Evolutionary conservation across 2,797 vertebrate genomes (phyloP).

Genomic region (Sebastes reedi): DNA sequence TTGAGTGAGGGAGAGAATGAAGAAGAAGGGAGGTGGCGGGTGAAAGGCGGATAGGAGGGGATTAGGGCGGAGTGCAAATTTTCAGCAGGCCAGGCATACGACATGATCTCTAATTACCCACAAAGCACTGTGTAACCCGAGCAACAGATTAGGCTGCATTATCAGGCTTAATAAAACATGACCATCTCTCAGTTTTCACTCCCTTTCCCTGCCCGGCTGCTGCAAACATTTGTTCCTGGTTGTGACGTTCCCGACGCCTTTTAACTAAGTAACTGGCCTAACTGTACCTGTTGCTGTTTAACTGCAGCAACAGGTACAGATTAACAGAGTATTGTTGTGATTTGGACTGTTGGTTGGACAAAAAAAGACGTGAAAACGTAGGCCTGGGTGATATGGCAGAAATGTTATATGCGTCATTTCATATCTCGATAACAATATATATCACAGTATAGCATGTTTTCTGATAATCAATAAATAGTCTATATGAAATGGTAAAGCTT

Average conservation of each 20-base stretch:
- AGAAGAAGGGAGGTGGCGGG: constrained; percentile 57
- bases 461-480: no score
- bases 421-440: no score
- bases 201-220: constrained; percentile 48
- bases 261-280: neutral
- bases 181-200: constrained; percentile 73
- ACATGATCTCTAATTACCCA: constrained; percentile 84
- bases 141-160: constrained; percentile 77
- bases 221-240: constrained; percentile 63
- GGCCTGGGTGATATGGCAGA: no score
- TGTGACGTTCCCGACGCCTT: constrained; percentile 22
- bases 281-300: constrained; percentile 26
- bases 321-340: no score
- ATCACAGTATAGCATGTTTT: no score
- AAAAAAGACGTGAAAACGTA: no score
- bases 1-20: constrained; percentile 34
- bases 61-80: constrained; percentile 79
- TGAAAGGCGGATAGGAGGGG: constrained; percentile 68
- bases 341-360: no score
- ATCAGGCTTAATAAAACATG: constrained; percentile 83
- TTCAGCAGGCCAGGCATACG: constrained; percentile 70
- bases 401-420: no score
- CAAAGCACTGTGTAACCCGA: constrained; percentile 79
- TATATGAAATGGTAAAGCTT: no score
- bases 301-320: constrained; percentile 7